Evolutionary conservation across 2,797 vertebrate genomes (phyloP), one percentile per base, ranked within the genome.

Genomic region (Rhodeus uyekii): DNA sequence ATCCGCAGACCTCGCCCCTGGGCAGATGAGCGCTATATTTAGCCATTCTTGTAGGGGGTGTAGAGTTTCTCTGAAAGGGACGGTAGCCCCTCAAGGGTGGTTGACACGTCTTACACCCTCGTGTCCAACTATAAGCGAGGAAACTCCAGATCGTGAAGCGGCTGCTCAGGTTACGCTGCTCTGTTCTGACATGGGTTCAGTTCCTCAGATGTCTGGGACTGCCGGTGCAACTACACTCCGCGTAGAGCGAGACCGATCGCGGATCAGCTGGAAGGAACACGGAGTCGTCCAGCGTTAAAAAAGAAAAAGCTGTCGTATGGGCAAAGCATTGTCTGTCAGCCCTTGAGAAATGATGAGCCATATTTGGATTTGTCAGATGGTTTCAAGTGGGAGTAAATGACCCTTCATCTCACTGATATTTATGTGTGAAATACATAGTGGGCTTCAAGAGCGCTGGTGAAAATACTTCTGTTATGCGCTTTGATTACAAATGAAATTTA

Each of bases 1-100:
- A 53, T 38, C 22, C 12, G 55, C 85, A 87, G 81, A 87, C 84
- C 73, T 87, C 42, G 89, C 91, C 86, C 80, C 22, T 76, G 71
- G 91, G 81, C 92, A 95, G 92, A 92, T 93, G 92, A 91, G 63
- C 84, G 86, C 93, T 96, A 96, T 94, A 93, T 95, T 94, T 95
- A 94, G 87, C 36, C 19, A 22, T 63, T 64, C 39, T 24, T 84
- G 64, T 72, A 68, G 80, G 85, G 82, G 91, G 94, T 92, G 91
- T 94, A 91, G 0, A 81, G 90, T 95, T 95, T 24, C 36, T 85
- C 76, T 74, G 76, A 72, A 80, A 63, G 72, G 74, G 55, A 60
- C 61, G 14, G 69, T 27, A 64, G 77, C 80, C 85, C 67, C 85
- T 85, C 81, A 60, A 86, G 86, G 83, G 80, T 77, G 67, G 29